Evolutionary conservation across 2,113 vertebrate species (phyloP), one percentile per base, ranked within the genome.

Genomic region (Thalassoma bifasciatum): DNA sequence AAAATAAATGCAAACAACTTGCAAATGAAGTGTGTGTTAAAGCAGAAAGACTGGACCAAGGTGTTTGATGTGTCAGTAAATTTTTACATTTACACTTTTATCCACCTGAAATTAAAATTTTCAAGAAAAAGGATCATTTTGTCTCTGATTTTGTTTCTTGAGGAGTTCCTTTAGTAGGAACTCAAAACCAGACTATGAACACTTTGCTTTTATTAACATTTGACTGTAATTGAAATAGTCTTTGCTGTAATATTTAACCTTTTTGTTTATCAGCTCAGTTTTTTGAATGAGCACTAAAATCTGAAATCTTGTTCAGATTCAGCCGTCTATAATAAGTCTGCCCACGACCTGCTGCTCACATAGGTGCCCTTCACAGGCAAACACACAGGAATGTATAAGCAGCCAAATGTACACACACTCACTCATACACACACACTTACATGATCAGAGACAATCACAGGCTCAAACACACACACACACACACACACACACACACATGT

Each of bases 301-400:
- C 64, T 53, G 13, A 61, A 72, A 74, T 46, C 17, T n/a, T 37
- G 14, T 67, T 74, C 53, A 40, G 50, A 2, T 67, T 54, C 30
- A 54, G 16, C 58, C 59, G 42, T 10, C 22, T 52, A 13, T 3
- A 34, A 63, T 58, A 59, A 73, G 69, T 81, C 37, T 17, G 16
- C 17, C 44, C 17, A 69, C 54, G 51, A 80, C 72, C 50, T 87
- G 75, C 71, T 82, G 53, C 46, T 60, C 62, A 19, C 60, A 72
- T 53, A 40, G 52, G 19, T 84, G 67, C 66, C 72, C 75, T 61
- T 78, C 66, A 81, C n/a, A 69, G 61, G 51, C 74, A 73, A 64
- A 72, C 77, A 62, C 62, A 53, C 59, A 76, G 37, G 67, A 83
- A 63, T 74, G 65, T 54, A 52, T 34, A 50, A 53, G 23, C 5